A percentile compares a stretch with the other conserved stretches of the same genome.
phyloP scores from a whole-genome alignment of 2,888 invertebrate genomes.

The Aleiodes leptofemur region DNA sequence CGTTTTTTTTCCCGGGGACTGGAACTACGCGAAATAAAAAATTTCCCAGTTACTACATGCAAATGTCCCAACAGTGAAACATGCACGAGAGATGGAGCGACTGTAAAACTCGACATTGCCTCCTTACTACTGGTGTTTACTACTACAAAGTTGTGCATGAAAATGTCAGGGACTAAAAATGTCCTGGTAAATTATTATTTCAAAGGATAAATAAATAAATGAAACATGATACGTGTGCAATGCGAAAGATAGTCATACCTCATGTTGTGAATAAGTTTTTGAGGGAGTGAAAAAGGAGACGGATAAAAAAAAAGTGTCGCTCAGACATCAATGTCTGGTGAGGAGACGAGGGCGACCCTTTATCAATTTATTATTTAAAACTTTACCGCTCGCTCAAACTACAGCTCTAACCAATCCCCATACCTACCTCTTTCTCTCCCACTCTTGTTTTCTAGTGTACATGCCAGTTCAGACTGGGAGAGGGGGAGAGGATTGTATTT shows the following conservation, averaged over 20 bases:
- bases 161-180: constrained; percentile 13
- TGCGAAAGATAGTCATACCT: constrained; percentile 7
- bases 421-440: not conserved
- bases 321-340: constrained; percentile 42
- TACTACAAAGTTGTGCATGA: constrained; percentile 30
- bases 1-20: constrained; percentile 9
- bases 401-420: constrained; percentile 7
- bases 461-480: not conserved
- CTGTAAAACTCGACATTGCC: constrained; percentile 39
- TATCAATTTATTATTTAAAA: constrained; percentile 42
- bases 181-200: constrained; percentile 16
- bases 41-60: constrained; percentile 47
- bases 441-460: constrained; percentile 34
- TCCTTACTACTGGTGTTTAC: constrained; percentile 60
- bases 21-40: constrained; percentile 58
- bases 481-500: constrained; percentile 38
- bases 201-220: constrained; percentile 34
- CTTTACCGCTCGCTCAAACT: constrained; percentile 31
- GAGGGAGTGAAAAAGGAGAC: not conserved
- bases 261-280: constrained; percentile 28
- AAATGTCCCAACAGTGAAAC: constrained; percentile 28
- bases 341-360: constrained; percentile 18
- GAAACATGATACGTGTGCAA: constrained; percentile 14
- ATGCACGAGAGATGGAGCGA: constrained; percentile 47
- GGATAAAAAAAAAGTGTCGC: constrained; percentile 37